Evolutionary conservation across 2,888 invertebrate species (phyloP), one percentile per base, ranked within the genome.

Genomic region (Dioctria linearis): DNA sequence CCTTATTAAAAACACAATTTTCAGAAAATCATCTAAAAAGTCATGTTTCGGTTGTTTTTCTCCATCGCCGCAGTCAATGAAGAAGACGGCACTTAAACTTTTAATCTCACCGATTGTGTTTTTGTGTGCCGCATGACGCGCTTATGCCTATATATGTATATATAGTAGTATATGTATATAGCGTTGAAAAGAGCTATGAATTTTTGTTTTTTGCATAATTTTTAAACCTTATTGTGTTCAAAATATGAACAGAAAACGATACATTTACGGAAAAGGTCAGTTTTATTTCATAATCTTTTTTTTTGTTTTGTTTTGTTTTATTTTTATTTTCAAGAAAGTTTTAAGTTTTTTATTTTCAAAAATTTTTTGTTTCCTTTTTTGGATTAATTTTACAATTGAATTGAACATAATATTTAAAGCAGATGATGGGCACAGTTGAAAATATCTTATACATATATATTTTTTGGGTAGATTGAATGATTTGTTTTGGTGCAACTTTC

Each of bases 41-140:
- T 82, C 83, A 82, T 84, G 85, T 84, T 85, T 85, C 82, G 84
- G 84, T 83, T 83, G 83, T 80, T 82, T 81, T 78, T 81, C 82
- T 73, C 79, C 84, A 63, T 81, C 83, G 81, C 75, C 81, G 82
- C 83, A 91, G 82, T 92, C 92, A 90, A 92, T 93, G 91, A 93
- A 93, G 92, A 93, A 93, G 93, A 93, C 92, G 90, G 93, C 93
- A 90, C 91, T 93, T 90, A 93, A 93, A 92, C 91, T 93, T 90
- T 91, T 93, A 90, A 91, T 93, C 91, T 92, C 93, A 91, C 93
- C 93, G 90, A 93, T 93, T 91, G 93, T 93, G 91, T 93, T 93
- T 92, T 92, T 93, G 90, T 93, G 92, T 91, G 93, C 93, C 89
- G 93, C 93, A 89, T 75, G 75, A 75, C 57, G 43, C 59, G 59